Evolutionary conservation across 2,113 vertebrate genomes (phyloP).

Genomic region (Hyaena hyaena): DNA sequence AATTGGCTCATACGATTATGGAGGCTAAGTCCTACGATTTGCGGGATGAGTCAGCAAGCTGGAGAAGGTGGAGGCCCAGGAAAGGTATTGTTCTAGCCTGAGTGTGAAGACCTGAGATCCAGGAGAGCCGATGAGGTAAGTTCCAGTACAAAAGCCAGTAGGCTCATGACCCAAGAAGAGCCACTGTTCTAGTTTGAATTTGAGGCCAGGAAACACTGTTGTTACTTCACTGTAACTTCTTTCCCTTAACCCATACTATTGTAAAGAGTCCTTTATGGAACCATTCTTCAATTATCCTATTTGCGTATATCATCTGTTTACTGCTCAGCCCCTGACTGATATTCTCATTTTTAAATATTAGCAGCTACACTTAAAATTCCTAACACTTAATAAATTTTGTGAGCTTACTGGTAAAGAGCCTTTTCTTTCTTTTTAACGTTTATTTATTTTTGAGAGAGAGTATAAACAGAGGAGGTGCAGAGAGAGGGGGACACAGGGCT

Average conservation of each 20-base stretch:
- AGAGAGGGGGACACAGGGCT: too few species aligned
- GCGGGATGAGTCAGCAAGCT: background rate
- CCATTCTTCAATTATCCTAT: background rate
- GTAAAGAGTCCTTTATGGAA: background rate
- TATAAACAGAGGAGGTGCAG: too few species aligned
- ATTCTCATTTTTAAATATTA: conserved; percentile 51
- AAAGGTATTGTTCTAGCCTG: background rate
- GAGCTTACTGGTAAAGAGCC: background rate
- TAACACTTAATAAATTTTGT: conserved; percentile 7
- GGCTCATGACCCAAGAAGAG: background rate
- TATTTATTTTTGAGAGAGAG: too few species aligned
- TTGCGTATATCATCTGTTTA: background rate
- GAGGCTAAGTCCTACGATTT: background rate
- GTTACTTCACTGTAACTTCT: background rate
- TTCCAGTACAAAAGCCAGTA: background rate
- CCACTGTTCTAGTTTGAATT: background rate
- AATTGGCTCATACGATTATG: background rate
- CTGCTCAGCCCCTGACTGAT: background rate
- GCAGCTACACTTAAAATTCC: background rate
- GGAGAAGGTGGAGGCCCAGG: background rate
- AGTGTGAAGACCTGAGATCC: background rate
- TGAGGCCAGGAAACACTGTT: background rate
- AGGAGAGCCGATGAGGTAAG: background rate
- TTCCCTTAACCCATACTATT: background rate
- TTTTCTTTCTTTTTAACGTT: background rate